Evolutionary conservation across 2,888 invertebrate genomes (phyloP).

Genomic region (Uloborus plumipes): DNA sequence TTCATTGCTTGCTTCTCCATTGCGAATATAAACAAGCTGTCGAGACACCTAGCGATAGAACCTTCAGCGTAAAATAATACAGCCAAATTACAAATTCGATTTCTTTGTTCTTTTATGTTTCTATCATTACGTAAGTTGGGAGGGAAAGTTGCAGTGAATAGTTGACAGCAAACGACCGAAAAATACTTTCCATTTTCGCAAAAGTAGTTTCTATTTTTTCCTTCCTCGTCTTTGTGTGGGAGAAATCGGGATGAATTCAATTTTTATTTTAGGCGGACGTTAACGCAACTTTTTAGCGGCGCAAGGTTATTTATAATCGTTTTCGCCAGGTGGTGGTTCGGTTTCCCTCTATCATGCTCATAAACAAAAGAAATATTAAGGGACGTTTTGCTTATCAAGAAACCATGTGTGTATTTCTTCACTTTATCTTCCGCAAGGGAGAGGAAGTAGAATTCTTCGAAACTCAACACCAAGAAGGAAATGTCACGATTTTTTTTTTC

Average conservation of each 20-base stretch:
- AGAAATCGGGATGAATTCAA: slow-evolving; percentile 14
- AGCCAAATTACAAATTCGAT: not conserved
- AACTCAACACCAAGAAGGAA: too few species aligned
- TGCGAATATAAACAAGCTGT: not conserved
- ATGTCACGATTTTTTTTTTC: too few species aligned
- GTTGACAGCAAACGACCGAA: slow-evolving; percentile 29
- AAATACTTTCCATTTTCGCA: slow-evolving; percentile 11
- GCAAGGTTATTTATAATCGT: too few species aligned
- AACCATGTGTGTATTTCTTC: too few species aligned
- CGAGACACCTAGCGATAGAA: not conserved
- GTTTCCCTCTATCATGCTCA: too few species aligned
- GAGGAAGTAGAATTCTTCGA: too few species aligned
- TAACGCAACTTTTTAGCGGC: too few species aligned
- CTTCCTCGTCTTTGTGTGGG: slow-evolving; percentile 47
- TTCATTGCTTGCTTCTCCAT: slow-evolving; percentile 32
- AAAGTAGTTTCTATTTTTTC: slow-evolving; percentile 26
- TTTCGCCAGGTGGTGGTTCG: too few species aligned
- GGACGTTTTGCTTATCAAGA: too few species aligned
- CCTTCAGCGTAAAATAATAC: not conserved
- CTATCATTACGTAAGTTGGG: slow-evolving; percentile 28
- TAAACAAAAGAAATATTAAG: too few species aligned
- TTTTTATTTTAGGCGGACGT: not conserved
- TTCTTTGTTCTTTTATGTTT: slow-evolving; percentile 43
- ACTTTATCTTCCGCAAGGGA: too few species aligned
- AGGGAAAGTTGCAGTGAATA: slow-evolving; percentile 22